Conservation (phyloP, 2,113 vertebrate genomes). For the Coregonus clupeaformis region DNA sequence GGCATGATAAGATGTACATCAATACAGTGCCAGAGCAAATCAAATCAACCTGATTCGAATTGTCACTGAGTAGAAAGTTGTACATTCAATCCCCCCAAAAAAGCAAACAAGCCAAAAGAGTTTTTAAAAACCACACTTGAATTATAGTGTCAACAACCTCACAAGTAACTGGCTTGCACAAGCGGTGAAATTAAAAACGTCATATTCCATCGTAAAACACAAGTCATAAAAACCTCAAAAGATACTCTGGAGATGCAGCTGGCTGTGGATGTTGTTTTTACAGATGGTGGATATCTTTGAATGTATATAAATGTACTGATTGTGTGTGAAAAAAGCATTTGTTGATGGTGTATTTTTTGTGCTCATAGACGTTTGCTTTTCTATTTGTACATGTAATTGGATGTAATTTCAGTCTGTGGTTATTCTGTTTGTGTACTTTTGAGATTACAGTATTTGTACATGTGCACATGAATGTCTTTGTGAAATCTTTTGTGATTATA, state of each 20-base stretch:
- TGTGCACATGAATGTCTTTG: neutral
- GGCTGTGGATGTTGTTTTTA: conserved; percentile 31
- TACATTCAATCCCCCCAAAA: neutral
- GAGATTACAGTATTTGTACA: neutral
- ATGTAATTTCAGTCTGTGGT: conserved; percentile 4
- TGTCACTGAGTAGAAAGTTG: conserved; percentile 2
- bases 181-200: conserved; percentile 26
- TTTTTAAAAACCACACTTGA: conserved; percentile 34
- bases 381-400: conserved; percentile 1
- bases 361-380: conserved; percentile 9
- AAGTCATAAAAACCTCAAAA: conserved; percentile 33
- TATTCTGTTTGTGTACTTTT: neutral
- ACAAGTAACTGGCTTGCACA: conserved; percentile 10
- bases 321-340: conserved; percentile 2
- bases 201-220: conserved; percentile 23
- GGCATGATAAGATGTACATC: neutral
- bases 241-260: conserved; percentile 21
- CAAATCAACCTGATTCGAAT: conserved; percentile 24
- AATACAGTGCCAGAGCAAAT: conserved; percentile 35
- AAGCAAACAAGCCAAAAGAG: conserved; percentile 3
- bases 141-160: conserved; percentile 15
- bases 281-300: conserved; percentile 30
- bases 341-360: conserved; percentile 2
- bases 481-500: neutral
- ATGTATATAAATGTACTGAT: conserved; percentile 9